Evolutionary conservation across 2,888 invertebrate species (phyloP).

Genomic region (Syrista parreyssii): DNA sequence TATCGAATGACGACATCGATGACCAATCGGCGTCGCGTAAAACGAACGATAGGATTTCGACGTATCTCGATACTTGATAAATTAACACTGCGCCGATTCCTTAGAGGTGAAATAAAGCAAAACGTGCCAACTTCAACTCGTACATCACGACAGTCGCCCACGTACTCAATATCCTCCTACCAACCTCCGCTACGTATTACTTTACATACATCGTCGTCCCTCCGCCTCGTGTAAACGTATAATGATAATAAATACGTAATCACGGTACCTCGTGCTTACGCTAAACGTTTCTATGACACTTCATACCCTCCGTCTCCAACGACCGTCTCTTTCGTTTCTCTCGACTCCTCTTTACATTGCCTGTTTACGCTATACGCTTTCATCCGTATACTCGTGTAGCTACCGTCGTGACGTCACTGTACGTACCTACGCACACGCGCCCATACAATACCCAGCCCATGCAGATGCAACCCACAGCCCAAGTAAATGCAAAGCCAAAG

Average conservation of each 20-base stretch:
- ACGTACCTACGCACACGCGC: background rate
- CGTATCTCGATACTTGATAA: background rate
- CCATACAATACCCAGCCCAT: background rate
- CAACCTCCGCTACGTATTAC: background rate
- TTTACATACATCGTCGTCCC: background rate
- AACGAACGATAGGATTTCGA: background rate
- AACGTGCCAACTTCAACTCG: background rate
- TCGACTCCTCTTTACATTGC: background rate
- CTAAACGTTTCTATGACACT: background rate
- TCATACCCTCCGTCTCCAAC: background rate
- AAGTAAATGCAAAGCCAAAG: constrained; percentile 23
- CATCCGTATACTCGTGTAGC: background rate
- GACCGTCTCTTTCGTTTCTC: background rate
- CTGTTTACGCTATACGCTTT: background rate
- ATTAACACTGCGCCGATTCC: too few relatives aligned
- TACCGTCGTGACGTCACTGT: background rate
- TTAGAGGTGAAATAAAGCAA: too few relatives aligned
- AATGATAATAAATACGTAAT: too few relatives aligned
- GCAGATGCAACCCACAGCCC: background rate
- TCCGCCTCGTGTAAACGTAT: background rate
- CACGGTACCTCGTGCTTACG: background rate
- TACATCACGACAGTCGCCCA: background rate
- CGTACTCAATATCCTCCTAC: too few relatives aligned
- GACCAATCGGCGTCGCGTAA: background rate
- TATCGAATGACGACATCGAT: background rate